Evolutionary conservation across 2,888 invertebrate genomes (phyloP).

Genomic region (Perdita meconis): DNA sequence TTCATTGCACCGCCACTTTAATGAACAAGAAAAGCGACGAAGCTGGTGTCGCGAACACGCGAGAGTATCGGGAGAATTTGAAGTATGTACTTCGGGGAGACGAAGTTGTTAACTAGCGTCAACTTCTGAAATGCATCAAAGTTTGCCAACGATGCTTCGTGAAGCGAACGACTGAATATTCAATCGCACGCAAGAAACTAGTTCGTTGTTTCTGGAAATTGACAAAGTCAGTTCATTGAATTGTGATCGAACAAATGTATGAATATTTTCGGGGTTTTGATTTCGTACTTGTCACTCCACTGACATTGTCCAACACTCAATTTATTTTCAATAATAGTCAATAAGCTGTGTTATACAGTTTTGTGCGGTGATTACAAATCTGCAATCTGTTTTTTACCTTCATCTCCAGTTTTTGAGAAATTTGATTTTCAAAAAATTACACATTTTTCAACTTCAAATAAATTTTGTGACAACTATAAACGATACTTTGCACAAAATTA

Average conservation of each 20-base stretch:
- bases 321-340: too few species aligned
- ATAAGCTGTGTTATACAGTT: too few species aligned
- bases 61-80: background rate
- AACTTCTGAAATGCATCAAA: background rate
- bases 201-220: background rate
- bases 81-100: background rate
- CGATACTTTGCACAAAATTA: too few species aligned
- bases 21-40: background rate
- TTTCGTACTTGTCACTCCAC: too few species aligned
- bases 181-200: background rate
- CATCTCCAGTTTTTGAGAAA: too few species aligned
- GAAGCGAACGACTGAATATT: background rate
- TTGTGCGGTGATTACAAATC: too few species aligned
- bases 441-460: too few species aligned
- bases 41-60: background rate
- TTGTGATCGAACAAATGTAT: background rate
- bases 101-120: background rate
- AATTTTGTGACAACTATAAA: too few species aligned
- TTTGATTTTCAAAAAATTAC: too few species aligned
- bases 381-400: too few species aligned
- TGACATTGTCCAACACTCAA: too few species aligned
- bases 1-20: background rate
- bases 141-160: background rate
- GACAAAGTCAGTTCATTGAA: background rate
- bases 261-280: background rate